Percentiles rank a stretch among this genome's conserved stretches.
Evolutionary conservation across 2,113 vertebrate genomes (phyloP).

Genomic region (Hipposideros armiger): DNA sequence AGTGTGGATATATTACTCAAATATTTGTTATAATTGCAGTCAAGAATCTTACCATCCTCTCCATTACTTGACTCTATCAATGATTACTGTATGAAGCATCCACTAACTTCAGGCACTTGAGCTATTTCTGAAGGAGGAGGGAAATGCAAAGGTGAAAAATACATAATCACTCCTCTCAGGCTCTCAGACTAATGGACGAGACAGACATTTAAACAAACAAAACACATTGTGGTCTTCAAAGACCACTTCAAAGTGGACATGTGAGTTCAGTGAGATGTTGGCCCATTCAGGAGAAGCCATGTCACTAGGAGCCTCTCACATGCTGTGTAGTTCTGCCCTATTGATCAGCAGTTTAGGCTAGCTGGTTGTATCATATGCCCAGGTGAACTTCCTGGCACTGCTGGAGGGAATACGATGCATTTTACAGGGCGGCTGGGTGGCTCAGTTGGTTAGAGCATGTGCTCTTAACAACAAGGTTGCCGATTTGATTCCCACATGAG

Average conservation of each 20-base stretch:
- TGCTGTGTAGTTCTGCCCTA: background rate
- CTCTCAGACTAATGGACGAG: background rate
- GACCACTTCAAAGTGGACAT: background rate
- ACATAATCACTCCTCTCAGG: background rate
- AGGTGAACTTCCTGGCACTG: background rate
- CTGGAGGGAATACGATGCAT: background rate
- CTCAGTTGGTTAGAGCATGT: no score
- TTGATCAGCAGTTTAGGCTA: background rate
- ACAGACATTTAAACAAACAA: background rate
- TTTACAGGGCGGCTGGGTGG: background rate
- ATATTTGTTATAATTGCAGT: background rate
- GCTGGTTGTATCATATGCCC: background rate
- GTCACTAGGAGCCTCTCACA: background rate
- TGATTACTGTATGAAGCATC: background rate
- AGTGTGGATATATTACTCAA: background rate
- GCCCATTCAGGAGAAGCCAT: background rate
- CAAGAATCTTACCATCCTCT: background rate
- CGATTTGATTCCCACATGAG: no score
- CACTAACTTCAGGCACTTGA: background rate
- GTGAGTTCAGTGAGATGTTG: background rate
- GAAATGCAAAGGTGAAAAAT: background rate
- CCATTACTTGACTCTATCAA: background rate
- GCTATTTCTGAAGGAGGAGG: constrained; percentile 1
- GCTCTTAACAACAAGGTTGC: no score
- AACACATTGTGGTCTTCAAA: background rate